phyloP scores from a whole-genome alignment of 1,140 invertebrate species.

The Caerostris extrusa region DNA sequence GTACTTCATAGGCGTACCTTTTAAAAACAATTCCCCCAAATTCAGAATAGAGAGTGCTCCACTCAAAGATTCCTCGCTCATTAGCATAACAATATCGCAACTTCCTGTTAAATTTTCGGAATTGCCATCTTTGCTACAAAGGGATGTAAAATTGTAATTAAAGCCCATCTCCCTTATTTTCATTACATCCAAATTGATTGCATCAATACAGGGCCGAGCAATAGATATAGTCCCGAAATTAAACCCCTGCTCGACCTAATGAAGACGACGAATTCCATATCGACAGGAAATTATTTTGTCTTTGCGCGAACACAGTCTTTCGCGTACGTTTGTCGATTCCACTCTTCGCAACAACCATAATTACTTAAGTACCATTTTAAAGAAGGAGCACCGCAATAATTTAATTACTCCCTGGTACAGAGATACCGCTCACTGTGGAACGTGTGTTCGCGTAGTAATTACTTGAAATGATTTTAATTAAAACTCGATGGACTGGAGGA shows the following conservation, averaged over 20 bases:
- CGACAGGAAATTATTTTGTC: slow-evolving; percentile 28
- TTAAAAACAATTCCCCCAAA: too few species aligned
- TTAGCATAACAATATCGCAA: too few species aligned
- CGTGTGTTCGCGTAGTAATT: slow-evolving; percentile 26
- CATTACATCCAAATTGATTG: slow-evolving; percentile 7
- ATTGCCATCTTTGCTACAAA: not conserved
- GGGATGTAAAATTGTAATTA: not conserved
- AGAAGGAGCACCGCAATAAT: slow-evolving; percentile 39
- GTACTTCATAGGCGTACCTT: too few species aligned
- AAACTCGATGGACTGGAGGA: not conserved
- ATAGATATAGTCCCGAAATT: not conserved
- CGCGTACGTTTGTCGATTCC: not conserved
- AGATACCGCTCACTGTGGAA: not conserved
- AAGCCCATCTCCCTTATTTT: not conserved
- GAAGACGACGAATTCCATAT: slow-evolving; percentile 20
- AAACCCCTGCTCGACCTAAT: slow-evolving; percentile 24
- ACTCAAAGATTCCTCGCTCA: too few species aligned
- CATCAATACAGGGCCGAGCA: not conserved
- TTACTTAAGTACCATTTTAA: slow-evolving; percentile 49
- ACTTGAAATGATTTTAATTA: slow-evolving; percentile 52
- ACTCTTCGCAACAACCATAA: not conserved
- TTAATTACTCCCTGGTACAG: not conserved
- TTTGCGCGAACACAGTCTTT: not conserved
- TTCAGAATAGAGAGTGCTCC: too few species aligned
- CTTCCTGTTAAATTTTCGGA: not conserved